Evolutionary conservation across 2,888 invertebrate genomes (phyloP).

Genomic region (Hydraecia micacea): DNA sequence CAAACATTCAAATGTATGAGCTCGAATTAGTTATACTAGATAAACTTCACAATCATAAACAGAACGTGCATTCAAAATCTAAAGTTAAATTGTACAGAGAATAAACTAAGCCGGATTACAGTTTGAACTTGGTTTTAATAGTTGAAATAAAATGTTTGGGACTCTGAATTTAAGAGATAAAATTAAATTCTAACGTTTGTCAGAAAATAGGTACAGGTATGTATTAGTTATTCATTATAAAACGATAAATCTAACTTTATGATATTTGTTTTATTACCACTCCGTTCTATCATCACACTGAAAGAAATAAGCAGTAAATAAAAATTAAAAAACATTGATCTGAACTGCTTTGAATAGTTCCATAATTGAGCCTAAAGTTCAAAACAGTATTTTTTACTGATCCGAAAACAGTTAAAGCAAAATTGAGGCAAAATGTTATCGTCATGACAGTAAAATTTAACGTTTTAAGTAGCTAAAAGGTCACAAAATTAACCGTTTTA

Average conservation of each 20-base stretch:
- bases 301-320: no score
- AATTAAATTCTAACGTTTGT: conserved; percentile 4
- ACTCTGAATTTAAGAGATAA: conserved; percentile 19
- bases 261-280: background rate
- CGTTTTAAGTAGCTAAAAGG: no score
- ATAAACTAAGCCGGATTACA: conserved; percentile 29
- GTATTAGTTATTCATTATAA: background rate
- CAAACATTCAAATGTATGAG: background rate
- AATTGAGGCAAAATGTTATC: no score
- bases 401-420: no score
- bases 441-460: no score
- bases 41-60: conserved; percentile 11
- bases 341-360: no score
- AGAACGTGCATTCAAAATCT: conserved; percentile 13
- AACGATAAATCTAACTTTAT: background rate
- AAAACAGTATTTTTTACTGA: no score
- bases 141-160: conserved; percentile 10
- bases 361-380: no score
- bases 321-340: no score
- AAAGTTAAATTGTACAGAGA: conserved; percentile 24
- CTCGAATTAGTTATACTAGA: background rate
- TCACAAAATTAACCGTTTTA: no score
- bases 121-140: conserved; percentile 2
- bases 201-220: background rate
- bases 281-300: background rate